phyloP scores from a whole-genome alignment of 2,113 vertebrate species.

The Protobothrops flavoviridis region DNA sequence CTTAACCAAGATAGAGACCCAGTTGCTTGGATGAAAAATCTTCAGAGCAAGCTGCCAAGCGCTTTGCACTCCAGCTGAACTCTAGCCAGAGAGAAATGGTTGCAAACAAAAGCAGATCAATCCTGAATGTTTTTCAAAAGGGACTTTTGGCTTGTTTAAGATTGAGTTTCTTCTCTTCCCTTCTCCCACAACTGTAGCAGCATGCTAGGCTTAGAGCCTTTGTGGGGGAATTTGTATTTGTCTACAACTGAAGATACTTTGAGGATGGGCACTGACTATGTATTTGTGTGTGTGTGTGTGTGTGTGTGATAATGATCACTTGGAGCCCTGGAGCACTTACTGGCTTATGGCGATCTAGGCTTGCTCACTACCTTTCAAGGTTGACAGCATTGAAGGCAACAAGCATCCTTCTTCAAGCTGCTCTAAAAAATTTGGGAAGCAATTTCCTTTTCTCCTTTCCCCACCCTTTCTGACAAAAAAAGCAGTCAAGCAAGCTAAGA shows the following conservation, averaged over 20 bases:
- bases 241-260: not conserved
- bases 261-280: not conserved
- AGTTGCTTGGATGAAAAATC: not conserved
- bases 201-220: not conserved
- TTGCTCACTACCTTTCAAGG: not conserved
- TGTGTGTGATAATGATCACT: not conserved
- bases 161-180: not conserved
- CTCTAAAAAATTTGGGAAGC: not conserved
- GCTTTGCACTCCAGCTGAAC: not conserved
- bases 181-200: not conserved
- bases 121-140: not conserved
- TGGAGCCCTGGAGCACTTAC: not conserved
- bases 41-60: not conserved
- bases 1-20: not conserved
- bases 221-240: not conserved
- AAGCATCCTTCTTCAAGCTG: not conserved
- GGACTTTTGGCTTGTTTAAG: not conserved
- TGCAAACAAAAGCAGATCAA: not conserved
- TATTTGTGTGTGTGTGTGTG: not conserved
- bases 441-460: not conserved
- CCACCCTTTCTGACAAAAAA: not conserved
- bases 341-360: not conserved
- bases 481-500: not conserved
- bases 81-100: not conserved
- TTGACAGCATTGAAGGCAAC: not conserved